phyloP scores from a whole-genome alignment of 2,113 vertebrate genomes.

The Plestiodon gilberti region DNA sequence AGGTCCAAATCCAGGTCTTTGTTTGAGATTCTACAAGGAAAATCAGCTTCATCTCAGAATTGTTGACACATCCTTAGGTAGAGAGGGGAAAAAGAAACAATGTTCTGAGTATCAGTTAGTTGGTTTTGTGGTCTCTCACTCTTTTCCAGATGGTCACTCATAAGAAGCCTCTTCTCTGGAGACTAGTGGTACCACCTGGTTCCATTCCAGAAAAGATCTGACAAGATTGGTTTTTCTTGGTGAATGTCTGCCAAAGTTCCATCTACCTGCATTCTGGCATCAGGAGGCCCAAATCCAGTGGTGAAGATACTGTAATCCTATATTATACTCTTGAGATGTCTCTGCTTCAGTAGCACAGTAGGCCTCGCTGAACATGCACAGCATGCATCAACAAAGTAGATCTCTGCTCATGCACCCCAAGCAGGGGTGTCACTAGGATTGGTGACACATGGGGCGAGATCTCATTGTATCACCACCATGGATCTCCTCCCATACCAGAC shows the following conservation, averaged over 20 bases:
- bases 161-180: background rate
- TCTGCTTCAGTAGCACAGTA: background rate
- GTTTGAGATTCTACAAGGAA: background rate
- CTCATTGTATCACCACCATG: too few relatives aligned
- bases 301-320: background rate
- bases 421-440: too few relatives aligned
- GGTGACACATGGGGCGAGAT: too few relatives aligned
- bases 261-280: background rate
- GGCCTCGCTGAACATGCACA: background rate
- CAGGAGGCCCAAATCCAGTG: background rate
- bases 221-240: background rate
- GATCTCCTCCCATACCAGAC: too few relatives aligned
- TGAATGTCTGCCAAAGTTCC: background rate
- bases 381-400: background rate
- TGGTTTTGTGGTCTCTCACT: background rate
- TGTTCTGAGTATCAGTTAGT: background rate
- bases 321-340: background rate
- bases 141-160: background rate
- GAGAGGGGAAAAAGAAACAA: background rate
- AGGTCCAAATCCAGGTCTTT: background rate
- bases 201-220: background rate
- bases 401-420: background rate
- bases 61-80: background rate
- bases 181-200: background rate
- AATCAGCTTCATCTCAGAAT: background rate